A percentile compares a stretch with the other conserved stretches of the same genome.
These are phyloP conservation scores for Lochmaea capreae DNA, from an alignment of 2,888 invertebrate genomes.

Conservation along the genomic window DNA sequence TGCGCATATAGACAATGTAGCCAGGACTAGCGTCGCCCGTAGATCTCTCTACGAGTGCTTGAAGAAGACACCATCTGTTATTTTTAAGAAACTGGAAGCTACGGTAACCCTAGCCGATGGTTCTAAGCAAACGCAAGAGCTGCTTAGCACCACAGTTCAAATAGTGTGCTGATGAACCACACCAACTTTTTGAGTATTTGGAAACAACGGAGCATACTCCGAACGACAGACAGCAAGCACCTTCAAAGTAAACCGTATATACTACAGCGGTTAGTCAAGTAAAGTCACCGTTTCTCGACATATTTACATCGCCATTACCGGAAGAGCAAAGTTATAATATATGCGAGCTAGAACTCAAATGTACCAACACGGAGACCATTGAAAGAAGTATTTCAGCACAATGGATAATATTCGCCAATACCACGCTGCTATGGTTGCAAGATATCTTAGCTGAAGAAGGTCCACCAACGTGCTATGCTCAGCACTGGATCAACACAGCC, in stretches of 20 bases:
- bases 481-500: constrained; percentile 32
- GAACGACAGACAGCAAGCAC: background rate
- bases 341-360: too few species aligned
- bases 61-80: background rate
- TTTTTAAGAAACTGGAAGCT: background rate
- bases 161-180: background rate
- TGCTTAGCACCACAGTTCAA: too few species aligned
- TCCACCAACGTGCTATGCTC: constrained; percentile 28
- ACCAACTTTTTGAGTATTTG: constrained; percentile 1
- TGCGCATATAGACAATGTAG: constrained; percentile 28
- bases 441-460: constrained; percentile 27
- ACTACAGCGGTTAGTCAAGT: background rate
- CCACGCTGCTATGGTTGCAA: constrained; percentile 1
- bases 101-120: background rate
- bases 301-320: background rate
- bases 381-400: background rate
- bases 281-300: background rate
- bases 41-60: constrained; percentile 11
- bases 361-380: background rate
- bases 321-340: too few species aligned
- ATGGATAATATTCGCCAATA: background rate
- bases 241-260: background rate
- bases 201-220: background rate
- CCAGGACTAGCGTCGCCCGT: constrained; percentile 30
- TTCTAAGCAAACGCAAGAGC: too few species aligned